phyloP scores from a whole-genome alignment of 2,113 vertebrate species.

The Odobenus rosmarus region DNA sequence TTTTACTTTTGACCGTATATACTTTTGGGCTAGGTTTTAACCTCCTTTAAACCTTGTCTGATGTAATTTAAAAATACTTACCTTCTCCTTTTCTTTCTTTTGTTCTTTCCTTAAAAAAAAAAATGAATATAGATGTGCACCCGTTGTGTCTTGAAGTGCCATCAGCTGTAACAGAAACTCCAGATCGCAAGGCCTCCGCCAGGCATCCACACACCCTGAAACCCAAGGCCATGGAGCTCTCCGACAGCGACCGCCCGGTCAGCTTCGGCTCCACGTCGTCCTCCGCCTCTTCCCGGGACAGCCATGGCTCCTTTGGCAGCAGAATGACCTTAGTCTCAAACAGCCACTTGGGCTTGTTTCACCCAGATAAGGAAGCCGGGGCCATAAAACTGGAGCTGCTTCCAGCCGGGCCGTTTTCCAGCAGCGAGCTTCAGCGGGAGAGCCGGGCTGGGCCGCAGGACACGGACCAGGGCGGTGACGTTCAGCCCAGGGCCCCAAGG shows the following conservation, averaged over 20 bases:
- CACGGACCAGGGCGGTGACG: slow-evolving; percentile 66
- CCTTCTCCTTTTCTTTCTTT: background rate
- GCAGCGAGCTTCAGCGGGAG: slow-evolving; percentile 82
- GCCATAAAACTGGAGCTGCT: slow-evolving; percentile 95
- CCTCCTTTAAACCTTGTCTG: background rate
- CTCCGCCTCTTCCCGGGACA: slow-evolving; percentile 96
- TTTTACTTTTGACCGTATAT: rapidly evolving
- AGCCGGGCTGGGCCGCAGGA: slow-evolving; percentile 66
- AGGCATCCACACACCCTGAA: slow-evolving; percentile 85
- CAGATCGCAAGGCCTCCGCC: slow-evolving; percentile 84
- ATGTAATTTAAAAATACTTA: background rate
- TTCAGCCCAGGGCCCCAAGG: slow-evolving; percentile 68
- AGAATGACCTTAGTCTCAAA: slow-evolving; percentile 91
- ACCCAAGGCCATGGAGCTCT: slow-evolving; percentile 92
- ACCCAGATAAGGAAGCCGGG: slow-evolving; percentile 92
- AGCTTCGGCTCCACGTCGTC: slow-evolving; percentile 99
- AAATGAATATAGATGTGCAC: slow-evolving; percentile 88
- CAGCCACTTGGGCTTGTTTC: slow-evolving; percentile 89
- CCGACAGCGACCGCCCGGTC: slow-evolving; percentile 94
- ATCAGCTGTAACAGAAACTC: slow-evolving; percentile 88
- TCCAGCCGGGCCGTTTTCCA: slow-evolving; percentile 90
- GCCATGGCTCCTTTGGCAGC: slow-evolving; percentile 96
- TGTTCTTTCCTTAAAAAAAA: too few species aligned
- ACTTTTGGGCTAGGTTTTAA: background rate
- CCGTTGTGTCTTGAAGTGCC: slow-evolving; percentile 87